Evolutionary conservation across 2,113 vertebrate genomes (phyloP).

Genomic region (Podarcis raffonei): DNA sequence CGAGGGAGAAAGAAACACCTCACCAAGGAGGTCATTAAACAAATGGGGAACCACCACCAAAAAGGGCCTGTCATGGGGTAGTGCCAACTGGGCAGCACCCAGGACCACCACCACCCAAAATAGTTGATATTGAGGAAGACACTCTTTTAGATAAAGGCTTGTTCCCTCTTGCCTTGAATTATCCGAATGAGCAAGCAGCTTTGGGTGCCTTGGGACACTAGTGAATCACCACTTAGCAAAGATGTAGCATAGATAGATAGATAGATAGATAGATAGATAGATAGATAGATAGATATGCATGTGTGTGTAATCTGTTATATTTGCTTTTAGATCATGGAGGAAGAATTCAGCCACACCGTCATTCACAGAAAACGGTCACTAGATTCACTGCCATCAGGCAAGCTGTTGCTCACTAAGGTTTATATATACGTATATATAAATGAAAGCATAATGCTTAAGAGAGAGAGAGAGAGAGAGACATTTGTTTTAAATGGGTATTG

Average conservation of each 20-base stretch:
- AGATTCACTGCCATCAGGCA: slow-evolving; percentile 27
- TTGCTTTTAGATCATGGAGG: slow-evolving; percentile 67
- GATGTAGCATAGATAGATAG: background rate
- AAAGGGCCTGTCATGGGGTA: no score
- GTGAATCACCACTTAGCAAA: background rate
- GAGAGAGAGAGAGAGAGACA: no score
- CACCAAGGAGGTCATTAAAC: no score
- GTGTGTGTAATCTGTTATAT: background rate
- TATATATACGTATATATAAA: background rate
- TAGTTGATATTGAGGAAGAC: background rate
- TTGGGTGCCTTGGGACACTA: background rate
- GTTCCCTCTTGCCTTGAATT: background rate
- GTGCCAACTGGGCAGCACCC: no score
- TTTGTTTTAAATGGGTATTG: background rate
- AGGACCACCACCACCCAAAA: background rate
- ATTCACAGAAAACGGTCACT: slow-evolving; percentile 51
- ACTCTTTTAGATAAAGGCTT: background rate
- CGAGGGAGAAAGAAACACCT: no score
- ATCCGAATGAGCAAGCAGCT: background rate
- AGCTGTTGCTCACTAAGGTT: slow-evolving; percentile 61
- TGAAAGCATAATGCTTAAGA: background rate
- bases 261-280: background rate
- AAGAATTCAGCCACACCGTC: slow-evolving; percentile 73
- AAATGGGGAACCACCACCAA: no score
- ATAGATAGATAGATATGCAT: background rate